phyloP scores from a whole-genome alignment of 2,797 vertebrate species.

The Gouania willdenowi region DNA sequence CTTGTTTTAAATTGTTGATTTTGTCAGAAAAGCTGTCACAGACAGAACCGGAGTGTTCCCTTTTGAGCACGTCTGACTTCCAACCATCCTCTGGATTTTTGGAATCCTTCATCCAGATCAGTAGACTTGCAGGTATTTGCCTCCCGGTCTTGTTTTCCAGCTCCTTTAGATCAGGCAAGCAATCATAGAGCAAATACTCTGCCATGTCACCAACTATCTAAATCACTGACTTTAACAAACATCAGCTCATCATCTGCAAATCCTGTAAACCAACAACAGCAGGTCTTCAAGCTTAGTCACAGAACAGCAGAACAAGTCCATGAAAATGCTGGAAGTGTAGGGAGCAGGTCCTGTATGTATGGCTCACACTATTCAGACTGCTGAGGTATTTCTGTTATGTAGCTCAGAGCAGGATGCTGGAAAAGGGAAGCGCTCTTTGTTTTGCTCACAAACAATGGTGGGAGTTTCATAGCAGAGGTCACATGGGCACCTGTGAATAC shows the following conservation, averaged over 20 bases:
- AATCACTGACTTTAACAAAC: not conserved
- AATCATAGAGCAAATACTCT: slow-evolving; percentile 31
- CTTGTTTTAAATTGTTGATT: slow-evolving; percentile 53
- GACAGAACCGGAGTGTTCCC: not conserved
- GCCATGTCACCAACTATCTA: slow-evolving; percentile 38
- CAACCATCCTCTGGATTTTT: slow-evolving; percentile 18
- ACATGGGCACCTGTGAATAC: slow-evolving; percentile 31
- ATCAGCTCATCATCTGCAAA: no score
- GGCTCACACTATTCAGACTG: slow-evolving; percentile 22
- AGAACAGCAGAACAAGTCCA: slow-evolving; percentile 1
- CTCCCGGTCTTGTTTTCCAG: slow-evolving; percentile 63
- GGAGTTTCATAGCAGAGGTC: slow-evolving; percentile 15
- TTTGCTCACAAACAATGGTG: slow-evolving; percentile 33
- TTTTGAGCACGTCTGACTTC: slow-evolving; percentile 13
- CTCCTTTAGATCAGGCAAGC: slow-evolving; percentile 52
- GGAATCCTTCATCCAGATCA: slow-evolving; percentile 56
- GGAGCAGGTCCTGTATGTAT: not conserved
- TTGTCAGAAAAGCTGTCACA: slow-evolving; percentile 40
- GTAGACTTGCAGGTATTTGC: slow-evolving; percentile 62
- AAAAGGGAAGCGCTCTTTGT: slow-evolving; percentile 39
- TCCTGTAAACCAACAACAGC: no score
- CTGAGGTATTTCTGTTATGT: slow-evolving; percentile 27
- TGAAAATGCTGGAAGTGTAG: slow-evolving; percentile 46
- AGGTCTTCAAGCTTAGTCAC: not conserved
- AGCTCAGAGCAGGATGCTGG: slow-evolving; percentile 27